These are phyloP conservation scores for Lineus longissimus DNA, from an alignment of 1,140 invertebrate genomes.

Conservation along the genomic window DNA sequence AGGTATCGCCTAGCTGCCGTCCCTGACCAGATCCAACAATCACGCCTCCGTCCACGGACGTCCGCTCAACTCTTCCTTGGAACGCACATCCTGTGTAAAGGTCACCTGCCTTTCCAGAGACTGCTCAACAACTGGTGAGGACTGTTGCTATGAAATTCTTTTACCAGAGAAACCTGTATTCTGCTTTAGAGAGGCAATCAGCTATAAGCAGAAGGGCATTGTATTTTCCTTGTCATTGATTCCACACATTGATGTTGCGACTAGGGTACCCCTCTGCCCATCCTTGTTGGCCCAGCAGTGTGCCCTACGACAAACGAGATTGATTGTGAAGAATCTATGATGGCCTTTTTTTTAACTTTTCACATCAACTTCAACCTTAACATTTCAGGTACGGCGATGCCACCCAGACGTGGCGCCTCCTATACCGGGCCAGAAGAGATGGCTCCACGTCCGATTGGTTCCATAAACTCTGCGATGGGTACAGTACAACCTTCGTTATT, in stretches of 20 bases:
- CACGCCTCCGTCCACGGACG: background rate
- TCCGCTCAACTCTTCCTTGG: background rate
- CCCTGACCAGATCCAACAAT: background rate
- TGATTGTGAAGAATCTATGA: no score
- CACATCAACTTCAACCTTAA: no score
- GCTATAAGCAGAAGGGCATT: no score
- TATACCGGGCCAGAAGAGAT: background rate
- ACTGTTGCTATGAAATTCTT: no score
- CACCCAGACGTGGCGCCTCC: background rate
- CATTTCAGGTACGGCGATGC: background rate
- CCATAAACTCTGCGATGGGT: constrained; percentile 3
- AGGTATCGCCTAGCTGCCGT: background rate
- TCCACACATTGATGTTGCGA: no score
- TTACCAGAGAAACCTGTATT: no score
- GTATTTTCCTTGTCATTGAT: no score
- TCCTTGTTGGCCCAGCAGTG: no score
- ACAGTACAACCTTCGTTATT: background rate
- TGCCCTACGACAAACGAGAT: no score
- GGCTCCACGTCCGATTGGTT: background rate
- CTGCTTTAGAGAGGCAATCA: no score
- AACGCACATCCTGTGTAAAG: background rate
- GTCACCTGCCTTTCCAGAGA: background rate
- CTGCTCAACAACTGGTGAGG: background rate
- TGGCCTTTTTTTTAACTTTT: no score
- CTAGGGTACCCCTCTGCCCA: no score